These are phyloP conservation scores for Desmophyllum pertusum DNA, from an alignment of 92 coral and sea anemone genomes.

Conservation along the genomic window DNA sequence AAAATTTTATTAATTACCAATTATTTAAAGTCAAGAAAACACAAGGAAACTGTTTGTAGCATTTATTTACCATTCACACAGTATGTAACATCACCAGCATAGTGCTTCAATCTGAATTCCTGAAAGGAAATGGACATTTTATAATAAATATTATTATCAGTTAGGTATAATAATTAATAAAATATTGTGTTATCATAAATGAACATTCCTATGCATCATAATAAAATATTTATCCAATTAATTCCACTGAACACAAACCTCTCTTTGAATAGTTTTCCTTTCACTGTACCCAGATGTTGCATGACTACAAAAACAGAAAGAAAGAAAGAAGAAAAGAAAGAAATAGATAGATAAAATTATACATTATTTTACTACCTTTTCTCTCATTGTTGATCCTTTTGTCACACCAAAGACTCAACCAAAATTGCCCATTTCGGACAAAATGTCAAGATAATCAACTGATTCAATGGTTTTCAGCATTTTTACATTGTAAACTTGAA, in stretches of 20 bases:
- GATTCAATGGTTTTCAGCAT: too few species aligned
- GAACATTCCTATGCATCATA: too few species aligned
- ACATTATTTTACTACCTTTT: background rate
- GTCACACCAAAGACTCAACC: too few species aligned
- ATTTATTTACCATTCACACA: slow-evolving; percentile 73
- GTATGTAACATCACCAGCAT: slow-evolving; percentile 97
- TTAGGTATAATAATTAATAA: background rate
- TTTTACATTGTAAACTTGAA: too few species aligned
- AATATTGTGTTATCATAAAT: too few species aligned
- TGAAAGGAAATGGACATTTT: slow-evolving; percentile 22
- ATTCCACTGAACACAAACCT: slow-evolving; percentile 46
- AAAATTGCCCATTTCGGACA: too few species aligned
- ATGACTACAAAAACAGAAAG: slow-evolving; percentile 72
- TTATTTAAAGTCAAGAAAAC: too few species aligned
- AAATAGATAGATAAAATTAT: too few species aligned
- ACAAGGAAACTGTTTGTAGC: background rate
- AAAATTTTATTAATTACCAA: too few species aligned
- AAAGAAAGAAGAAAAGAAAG: background rate
- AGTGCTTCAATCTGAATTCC: slow-evolving; percentile 97
- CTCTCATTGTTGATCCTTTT: too few species aligned
- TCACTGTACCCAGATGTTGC: slow-evolving; percentile 95
- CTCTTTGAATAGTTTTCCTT: slow-evolving; percentile 90
- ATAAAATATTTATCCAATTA: too few species aligned
- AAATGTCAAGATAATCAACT: too few species aligned
- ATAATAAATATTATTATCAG: background rate